Evolutionary conservation across 2,888 invertebrate species (phyloP), one percentile per base, ranked within the genome.

Genomic region (Mesoligia furuncula): DNA sequence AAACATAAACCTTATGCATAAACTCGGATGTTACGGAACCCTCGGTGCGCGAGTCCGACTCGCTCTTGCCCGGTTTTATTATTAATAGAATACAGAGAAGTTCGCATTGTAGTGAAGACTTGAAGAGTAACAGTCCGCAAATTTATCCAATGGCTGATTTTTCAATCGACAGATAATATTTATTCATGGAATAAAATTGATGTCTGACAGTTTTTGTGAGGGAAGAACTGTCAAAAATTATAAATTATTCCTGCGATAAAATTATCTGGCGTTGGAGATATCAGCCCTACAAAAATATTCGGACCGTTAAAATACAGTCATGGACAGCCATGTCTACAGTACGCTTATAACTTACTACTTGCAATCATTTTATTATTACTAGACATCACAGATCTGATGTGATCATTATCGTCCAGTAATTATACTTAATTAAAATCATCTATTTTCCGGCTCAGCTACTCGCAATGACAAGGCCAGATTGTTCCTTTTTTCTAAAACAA

Each of bases 401-500:
- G 75, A 75, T 73, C 45, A 73, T 77, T 75, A 77, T 65, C 42
- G 27, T 69, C 64, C 31, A 48, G 67, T 67, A 83, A 77, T 81
- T 77, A 77, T 66, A 75, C 71, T 68, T 71, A 78, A 77, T 81
- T 75, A 81, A 78, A 81, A 83, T 79, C 73, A 75, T 57, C 61
- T 75, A 81, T 85, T 88, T 87, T 81, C 89, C 86, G 85, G 89
- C 83, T 85, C 59, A 62, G 67, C 72, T 79, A 80, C 80, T 73
- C 39, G 76, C 77, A 80, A 85, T 84, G 78, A 86, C 88, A 77
- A 88, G 88, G 89, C 72, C 83, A 81, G 81, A 79, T 83, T 73
- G 77, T 80, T 84, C 31, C 7, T 85, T 88, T 88, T 88, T 87
- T 86, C 81, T 83, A 73, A 84, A 87, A 88, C 88, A 91, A 90